Conservation (phyloP, 2,113 vertebrate genomes). For the Scomber scombrus region DNA sequence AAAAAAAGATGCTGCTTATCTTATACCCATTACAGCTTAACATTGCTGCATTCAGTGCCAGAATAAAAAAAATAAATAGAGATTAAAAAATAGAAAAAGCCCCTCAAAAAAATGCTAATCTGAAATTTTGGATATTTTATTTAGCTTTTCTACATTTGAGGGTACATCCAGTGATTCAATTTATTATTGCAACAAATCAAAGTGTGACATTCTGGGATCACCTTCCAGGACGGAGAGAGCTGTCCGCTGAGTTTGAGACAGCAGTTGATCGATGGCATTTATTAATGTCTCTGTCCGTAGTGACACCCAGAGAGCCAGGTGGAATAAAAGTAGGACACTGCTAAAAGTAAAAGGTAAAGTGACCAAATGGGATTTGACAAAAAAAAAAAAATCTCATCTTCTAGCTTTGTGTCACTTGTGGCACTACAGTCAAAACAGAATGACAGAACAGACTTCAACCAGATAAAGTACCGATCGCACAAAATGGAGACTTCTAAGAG, state of each 20-base stretch:
- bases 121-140: background rate
- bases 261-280: constrained; percentile 53
- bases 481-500: constrained; percentile 6
- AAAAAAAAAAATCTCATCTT: constrained; percentile 9
- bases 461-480: background rate
- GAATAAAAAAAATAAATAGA: too few relatives aligned
- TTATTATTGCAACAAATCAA: constrained; percentile 5
- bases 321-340: constrained; percentile 45
- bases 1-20: constrained; percentile 39
- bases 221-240: constrained; percentile 1
- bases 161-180: background rate
- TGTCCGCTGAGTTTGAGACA: constrained; percentile 29
- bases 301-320: constrained; percentile 12
- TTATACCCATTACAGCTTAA: constrained; percentile 25
- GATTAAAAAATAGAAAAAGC: background rate
- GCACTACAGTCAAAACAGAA: background rate
- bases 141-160: background rate
- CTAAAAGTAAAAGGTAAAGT: constrained; percentile 26
- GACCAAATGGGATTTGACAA: constrained; percentile 25
- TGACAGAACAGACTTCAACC: background rate
- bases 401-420: background rate
- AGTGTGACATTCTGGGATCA: constrained; percentile 16
- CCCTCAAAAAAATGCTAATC: background rate
- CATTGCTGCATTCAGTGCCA: constrained; percentile 21
- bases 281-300: constrained; percentile 33